Conservation (phyloP, 2,888 invertebrate genomes). For the Drosophila flavopinicola region DNA sequence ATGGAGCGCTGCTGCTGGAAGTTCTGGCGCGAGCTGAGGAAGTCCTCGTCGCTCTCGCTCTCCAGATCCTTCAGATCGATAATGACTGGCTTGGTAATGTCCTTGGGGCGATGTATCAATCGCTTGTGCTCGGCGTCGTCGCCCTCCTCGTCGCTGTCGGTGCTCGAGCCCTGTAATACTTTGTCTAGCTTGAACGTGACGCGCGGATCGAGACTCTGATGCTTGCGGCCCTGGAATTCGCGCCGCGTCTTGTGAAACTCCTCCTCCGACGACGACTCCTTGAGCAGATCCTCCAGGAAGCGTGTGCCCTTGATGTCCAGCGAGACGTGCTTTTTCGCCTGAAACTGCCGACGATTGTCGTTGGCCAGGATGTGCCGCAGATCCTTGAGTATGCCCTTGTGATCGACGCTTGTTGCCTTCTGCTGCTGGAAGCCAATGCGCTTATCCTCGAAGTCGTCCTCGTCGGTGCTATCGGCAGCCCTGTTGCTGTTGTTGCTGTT, state of each 20-base stretch:
- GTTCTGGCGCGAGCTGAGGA: constrained; percentile 86
- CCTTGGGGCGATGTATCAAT: constrained; percentile 83
- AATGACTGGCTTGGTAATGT: constrained; percentile 84
- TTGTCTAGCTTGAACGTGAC: constrained; percentile 84
- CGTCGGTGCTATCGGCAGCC: constrained; percentile 82
- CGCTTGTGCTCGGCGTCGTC: constrained; percentile 83
- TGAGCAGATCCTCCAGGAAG: constrained; percentile 83
- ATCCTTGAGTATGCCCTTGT: constrained; percentile 84
- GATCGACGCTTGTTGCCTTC: constrained; percentile 84
- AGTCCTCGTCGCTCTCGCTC: constrained; percentile 85
- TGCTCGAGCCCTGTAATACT: constrained; percentile 81
- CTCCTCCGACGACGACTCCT: constrained; percentile 84
- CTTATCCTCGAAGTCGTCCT: constrained; percentile 84
- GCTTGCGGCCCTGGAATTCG: constrained; percentile 84
- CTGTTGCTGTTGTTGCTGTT: constrained; percentile 4
- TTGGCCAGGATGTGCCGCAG: constrained; percentile 82
- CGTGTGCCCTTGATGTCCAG: constrained; percentile 84
- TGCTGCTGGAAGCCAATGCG: constrained; percentile 84
- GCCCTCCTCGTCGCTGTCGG: constrained; percentile 83
- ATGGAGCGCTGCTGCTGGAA: constrained; percentile 88
- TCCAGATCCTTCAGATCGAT: constrained; percentile 84
- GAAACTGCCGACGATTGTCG: constrained; percentile 84
- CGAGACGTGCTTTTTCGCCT: constrained; percentile 84
- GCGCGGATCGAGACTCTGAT: constrained; percentile 84
- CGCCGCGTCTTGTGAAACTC: constrained; percentile 83